Conservation (phyloP, 2,888 invertebrate genomes). For the Erynnis tages region DNA sequence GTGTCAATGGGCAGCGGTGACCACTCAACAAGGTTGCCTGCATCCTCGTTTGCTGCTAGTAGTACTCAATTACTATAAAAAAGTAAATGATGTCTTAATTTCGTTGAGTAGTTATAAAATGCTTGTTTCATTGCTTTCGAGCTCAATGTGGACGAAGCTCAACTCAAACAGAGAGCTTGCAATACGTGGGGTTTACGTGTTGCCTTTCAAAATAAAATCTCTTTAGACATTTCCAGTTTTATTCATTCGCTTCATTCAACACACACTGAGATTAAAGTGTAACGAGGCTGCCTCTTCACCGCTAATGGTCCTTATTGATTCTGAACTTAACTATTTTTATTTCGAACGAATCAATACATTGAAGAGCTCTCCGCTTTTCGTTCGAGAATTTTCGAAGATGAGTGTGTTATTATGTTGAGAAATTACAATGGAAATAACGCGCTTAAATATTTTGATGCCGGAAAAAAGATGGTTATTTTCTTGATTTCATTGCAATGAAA, state of each 20-base stretch:
- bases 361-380: neutral
- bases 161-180: neutral
- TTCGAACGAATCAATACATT: slow-evolving; percentile 13
- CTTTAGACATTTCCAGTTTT: slow-evolving; percentile 54
- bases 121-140: too few species aligned
- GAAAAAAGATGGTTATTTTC: too few species aligned
- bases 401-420: neutral
- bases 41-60: too few species aligned
- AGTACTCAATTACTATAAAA: too few species aligned
- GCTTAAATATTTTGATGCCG: too few species aligned
- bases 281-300: slow-evolving; percentile 34
- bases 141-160: neutral
- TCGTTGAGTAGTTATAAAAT: too few species aligned
- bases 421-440: too few species aligned
- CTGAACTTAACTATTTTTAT: slow-evolving; percentile 5
- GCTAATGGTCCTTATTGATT: slow-evolving; percentile 34
- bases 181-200: slow-evolving; percentile 45
- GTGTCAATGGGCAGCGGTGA: too few species aligned
- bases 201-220: slow-evolving; percentile 57
- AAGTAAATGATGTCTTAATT: too few species aligned
- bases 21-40: too few species aligned
- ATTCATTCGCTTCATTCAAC: slow-evolving; percentile 37
- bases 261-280: slow-evolving; percentile 34
- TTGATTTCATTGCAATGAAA: too few species aligned
- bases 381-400: neutral